Conservation (phyloP, 2,113 vertebrate species). For the Strigops habroptila region DNA sequence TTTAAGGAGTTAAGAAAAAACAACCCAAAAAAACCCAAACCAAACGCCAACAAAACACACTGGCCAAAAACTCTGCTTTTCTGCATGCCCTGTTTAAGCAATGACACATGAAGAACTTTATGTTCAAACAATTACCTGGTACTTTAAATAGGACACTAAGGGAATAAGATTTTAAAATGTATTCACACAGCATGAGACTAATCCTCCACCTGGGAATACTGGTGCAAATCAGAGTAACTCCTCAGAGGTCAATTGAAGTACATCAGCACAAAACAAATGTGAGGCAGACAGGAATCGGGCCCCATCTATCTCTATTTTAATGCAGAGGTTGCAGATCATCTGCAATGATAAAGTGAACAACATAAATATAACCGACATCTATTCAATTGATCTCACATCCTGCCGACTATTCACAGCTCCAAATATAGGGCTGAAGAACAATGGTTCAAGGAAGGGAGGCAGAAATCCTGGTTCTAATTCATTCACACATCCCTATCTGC, state of each 20-base stretch:
- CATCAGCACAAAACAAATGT: not conserved
- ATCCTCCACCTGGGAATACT: not conserved
- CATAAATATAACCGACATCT: conserved; percentile 37
- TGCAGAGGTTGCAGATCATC: conserved; percentile 35
- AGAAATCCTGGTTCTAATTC: conserved; percentile 14
- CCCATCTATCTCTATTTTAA: conserved; percentile 12
- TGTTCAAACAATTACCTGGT: not conserved
- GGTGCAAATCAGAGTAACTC: conserved; percentile 29
- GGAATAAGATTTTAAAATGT: not conserved
- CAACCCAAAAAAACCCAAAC: not conserved
- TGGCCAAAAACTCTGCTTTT: not conserved
- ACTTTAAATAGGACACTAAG: conserved; percentile 34
- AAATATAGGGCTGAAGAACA: conserved; percentile 33
- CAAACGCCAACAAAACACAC: not conserved
- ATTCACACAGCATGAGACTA: conserved; percentile 9
- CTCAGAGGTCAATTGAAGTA: conserved; percentile 12
- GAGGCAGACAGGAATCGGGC: not conserved
- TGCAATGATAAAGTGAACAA: conserved; percentile 12
- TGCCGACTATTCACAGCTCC: conserved; percentile 19
- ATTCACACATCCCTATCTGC: not conserved
- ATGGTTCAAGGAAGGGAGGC: conserved; percentile 17
- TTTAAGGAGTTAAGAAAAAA: not conserved
- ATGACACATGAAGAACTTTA: conserved; percentile 41
- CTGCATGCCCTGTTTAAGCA: not conserved
- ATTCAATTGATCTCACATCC: conserved; percentile 42